Conservation (phyloP, 2,113 vertebrate genomes). For the Xiphophorus couchianus region DNA sequence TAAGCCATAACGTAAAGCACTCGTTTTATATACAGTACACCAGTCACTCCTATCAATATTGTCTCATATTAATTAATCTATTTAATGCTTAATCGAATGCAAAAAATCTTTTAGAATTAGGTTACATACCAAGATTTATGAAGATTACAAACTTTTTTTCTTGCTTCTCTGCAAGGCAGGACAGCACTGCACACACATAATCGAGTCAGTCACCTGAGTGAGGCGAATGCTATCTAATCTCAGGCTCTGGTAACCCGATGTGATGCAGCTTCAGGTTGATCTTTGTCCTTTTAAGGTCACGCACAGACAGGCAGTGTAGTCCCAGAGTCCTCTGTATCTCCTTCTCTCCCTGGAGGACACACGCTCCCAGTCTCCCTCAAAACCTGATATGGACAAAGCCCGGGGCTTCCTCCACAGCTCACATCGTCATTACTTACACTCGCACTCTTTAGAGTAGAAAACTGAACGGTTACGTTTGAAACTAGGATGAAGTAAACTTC, state of each 20-base stretch:
- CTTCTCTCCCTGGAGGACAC: constrained; percentile 37
- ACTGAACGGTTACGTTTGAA: not conserved
- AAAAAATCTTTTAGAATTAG: not conserved
- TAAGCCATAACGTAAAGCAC: not conserved
- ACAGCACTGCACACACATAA: constrained; percentile 1
- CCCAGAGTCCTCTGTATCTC: constrained; percentile 39
- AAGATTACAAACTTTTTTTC: not conserved
- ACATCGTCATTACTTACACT: not conserved
- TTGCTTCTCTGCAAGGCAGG: not conserved
- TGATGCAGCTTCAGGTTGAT: constrained; percentile 45
- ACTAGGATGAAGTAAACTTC: not conserved
- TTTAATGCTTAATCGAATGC: not conserved
- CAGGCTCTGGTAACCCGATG: constrained; percentile 7
- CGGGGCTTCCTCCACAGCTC: constrained; percentile 22
- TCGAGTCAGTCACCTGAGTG: not conserved
- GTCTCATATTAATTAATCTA: not conserved
- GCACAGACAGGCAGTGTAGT: constrained; percentile 40
- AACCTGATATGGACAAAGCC: constrained; percentile 41
- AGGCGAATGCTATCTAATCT: constrained; percentile 10
- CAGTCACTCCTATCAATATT: not conserved
- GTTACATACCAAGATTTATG: not conserved
- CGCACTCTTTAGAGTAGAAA: not conserved
- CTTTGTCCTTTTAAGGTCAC: constrained; percentile 76
- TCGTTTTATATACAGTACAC: not conserved
- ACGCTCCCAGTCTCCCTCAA: constrained; percentile 26